phyloP scores from a whole-genome alignment of 2,888 invertebrate species.

The Phyllotreta cruciferae region DNA sequence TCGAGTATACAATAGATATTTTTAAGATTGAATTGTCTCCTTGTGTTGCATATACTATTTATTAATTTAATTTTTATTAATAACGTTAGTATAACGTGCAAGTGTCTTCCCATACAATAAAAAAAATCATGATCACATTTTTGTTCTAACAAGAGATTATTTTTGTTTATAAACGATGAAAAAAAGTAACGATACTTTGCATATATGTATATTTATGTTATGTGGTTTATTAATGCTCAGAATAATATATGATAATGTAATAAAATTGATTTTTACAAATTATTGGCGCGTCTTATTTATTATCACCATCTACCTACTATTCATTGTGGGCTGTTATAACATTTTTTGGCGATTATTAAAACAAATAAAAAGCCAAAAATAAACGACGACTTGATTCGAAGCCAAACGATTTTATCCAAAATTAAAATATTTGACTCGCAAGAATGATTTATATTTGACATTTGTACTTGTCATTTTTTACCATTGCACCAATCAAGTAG shows the following conservation, averaged over 20 bases:
- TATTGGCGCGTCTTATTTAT: constrained; percentile 22
- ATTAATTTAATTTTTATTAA: constrained; percentile 31
- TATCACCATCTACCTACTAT: too few relatives aligned
- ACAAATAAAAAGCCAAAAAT: too few relatives aligned
- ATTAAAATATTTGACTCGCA: too few relatives aligned
- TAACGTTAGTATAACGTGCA: constrained; percentile 39
- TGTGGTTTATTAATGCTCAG: constrained; percentile 39
- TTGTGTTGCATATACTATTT: constrained; percentile 17
- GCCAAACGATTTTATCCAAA: too few relatives aligned
- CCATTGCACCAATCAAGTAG: too few relatives aligned
- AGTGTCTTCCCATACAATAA: constrained; percentile 34
- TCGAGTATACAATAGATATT: constrained; percentile 4
- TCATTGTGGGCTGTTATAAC: neutral
- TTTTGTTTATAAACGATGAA: constrained; percentile 17
- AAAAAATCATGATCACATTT: too few relatives aligned
- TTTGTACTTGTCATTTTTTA: too few relatives aligned
- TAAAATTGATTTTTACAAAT: constrained; percentile 39
- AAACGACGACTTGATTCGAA: too few relatives aligned
- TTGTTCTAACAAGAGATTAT: constrained; percentile 16
- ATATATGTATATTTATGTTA: constrained; percentile 35
- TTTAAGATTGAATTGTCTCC: neutral
- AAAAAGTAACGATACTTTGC: constrained; percentile 14
- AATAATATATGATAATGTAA: constrained; percentile 38
- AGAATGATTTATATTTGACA: too few relatives aligned
- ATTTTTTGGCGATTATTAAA: neutral